Conservation (phyloP, 1,140 invertebrate genomes). For the Drosophila ananassae region DNA sequence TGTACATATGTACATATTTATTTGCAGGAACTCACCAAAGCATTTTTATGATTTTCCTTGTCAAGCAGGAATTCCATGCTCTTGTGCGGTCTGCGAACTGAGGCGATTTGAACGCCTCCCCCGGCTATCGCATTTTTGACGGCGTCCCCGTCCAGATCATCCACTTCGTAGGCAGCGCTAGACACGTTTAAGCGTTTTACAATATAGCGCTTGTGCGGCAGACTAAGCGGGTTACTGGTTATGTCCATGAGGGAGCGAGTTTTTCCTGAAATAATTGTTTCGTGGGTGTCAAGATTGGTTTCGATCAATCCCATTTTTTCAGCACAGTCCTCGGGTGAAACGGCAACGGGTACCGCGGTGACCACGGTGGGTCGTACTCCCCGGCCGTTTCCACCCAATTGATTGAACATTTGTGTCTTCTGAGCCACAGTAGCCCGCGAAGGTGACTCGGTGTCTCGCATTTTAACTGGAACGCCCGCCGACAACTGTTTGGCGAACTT, state of each 20-base stretch:
- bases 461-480: slow-evolving; percentile 39
- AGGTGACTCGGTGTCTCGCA: slow-evolving; percentile 55
- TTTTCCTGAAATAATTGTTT: slow-evolving; percentile 86
- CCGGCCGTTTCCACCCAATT: slow-evolving; percentile 22
- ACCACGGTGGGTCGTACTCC: slow-evolving; percentile 46
- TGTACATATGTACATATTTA: not conserved
- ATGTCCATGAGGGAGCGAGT: slow-evolving; percentile 92
- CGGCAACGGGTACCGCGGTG: slow-evolving; percentile 60
- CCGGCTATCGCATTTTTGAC: slow-evolving; percentile 46
- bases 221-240: slow-evolving; percentile 85
- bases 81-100: slow-evolving; percentile 89
- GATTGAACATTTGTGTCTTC: slow-evolving; percentile 75
- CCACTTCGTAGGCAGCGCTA: slow-evolving; percentile 53
- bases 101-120: slow-evolving; percentile 56
- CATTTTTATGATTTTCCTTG: slow-evolving; percentile 92
- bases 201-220: slow-evolving; percentile 60
- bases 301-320: slow-evolving; percentile 89
- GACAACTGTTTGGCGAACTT: slow-evolving; percentile 68
- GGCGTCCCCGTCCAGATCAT: slow-evolving; percentile 27
- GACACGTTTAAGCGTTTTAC: slow-evolving; percentile 67
- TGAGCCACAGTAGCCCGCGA: slow-evolving; percentile 53
- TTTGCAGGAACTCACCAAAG: slow-evolving; percentile 87
- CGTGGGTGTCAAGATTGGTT: slow-evolving; percentile 92
- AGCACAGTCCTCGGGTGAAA: slow-evolving; percentile 41
- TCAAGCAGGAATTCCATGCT: slow-evolving; percentile 97